Conservation (phyloP, 2,888 invertebrate species). For the Rhagophthalmus giganteus region DNA sequence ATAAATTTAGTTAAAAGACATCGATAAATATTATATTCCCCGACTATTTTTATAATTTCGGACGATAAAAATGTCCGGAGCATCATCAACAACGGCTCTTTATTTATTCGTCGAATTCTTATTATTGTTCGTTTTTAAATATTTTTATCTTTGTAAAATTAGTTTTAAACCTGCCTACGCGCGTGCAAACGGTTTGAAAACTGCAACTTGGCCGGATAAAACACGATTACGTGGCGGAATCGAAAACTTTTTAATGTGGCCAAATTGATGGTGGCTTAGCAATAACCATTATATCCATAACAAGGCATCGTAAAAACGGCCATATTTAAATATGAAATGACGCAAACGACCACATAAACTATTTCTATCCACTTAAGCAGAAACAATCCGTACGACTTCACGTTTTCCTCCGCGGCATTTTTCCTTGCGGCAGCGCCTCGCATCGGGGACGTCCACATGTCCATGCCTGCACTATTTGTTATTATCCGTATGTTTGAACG, state of each 20-base stretch:
- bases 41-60: conserved; percentile 7
- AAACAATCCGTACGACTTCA: conserved; percentile 11
- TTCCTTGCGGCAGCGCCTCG: no score
- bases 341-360: conserved; percentile 25
- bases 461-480: neutral
- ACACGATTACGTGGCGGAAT: no score
- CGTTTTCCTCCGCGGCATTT: conserved; percentile 10
- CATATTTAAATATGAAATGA: conserved; percentile 21
- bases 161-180: no score
- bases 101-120: neutral
- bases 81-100: neutral
- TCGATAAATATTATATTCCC: conserved; percentile 18
- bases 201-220: no score
- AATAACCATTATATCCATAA: conserved; percentile 29
- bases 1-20: conserved; percentile 24
- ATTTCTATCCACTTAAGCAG: conserved; percentile 12
- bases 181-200: no score
- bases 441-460: neutral
- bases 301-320: conserved; percentile 17
- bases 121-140: conserved; percentile 1
- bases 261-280: conserved; percentile 19
- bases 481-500: conserved; percentile 1
- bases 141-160: no score
- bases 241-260: conserved; percentile 16
- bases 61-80: conserved; percentile 9